Conservation (phyloP, 1,140 invertebrate genomes). For the Pseudachorutes palmiensis region DNA sequence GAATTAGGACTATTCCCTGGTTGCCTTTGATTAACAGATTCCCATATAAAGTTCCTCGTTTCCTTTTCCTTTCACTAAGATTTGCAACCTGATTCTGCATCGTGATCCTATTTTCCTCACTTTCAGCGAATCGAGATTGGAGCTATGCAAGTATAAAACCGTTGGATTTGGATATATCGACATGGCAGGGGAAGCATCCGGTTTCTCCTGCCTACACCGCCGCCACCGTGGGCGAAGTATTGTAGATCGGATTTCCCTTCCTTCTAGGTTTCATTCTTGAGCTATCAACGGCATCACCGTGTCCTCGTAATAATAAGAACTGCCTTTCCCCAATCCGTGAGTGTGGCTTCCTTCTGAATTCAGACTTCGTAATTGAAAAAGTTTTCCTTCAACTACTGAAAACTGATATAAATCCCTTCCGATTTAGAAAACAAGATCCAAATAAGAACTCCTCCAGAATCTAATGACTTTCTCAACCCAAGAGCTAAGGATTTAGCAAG, state of each 20-base stretch:
- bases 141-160: background rate
- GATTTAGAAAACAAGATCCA: background rate
- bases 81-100: background rate
- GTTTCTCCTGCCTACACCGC: no score
- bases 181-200: no score
- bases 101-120: background rate
- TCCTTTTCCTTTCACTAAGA: background rate
- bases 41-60: no score
- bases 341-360: background rate
- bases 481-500: no score
- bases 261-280: background rate
- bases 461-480: background rate
- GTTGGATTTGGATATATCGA: background rate
- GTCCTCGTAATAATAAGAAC: background rate
- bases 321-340: no score
- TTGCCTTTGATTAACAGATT: no score
- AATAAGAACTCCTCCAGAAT: background rate
- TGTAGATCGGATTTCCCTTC: no score
- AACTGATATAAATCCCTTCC: background rate
- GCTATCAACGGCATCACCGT: background rate
- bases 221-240: no score
- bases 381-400: background rate
- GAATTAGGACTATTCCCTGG: no score
- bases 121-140: background rate
- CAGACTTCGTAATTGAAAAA: background rate